Percentiles rank a stretch among this genome's conserved stretches.
phyloP scores from a whole-genome alignment of 2,113 vertebrate species.

The Cheilinus undulatus region DNA sequence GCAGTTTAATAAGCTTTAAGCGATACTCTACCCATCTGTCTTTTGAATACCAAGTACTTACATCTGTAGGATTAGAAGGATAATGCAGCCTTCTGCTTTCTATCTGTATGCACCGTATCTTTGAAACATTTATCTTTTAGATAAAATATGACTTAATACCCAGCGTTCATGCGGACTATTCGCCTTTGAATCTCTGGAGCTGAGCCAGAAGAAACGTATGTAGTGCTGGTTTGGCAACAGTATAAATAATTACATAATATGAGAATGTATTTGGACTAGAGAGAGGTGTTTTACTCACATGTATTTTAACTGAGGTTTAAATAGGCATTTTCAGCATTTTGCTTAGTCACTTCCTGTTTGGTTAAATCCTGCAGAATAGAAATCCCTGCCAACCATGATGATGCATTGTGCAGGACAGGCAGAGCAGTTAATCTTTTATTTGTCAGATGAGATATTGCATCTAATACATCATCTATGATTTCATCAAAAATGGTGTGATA shows the following conservation, averaged over 20 bases:
- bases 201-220: background rate
- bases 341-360: background rate
- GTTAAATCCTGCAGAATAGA: background rate
- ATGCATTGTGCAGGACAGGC: background rate
- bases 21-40: constrained; percentile 9
- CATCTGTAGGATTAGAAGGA: constrained; percentile 48
- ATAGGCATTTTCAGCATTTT: background rate
- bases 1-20: constrained; percentile 7
- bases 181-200: constrained; percentile 5
- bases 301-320: too few species aligned
- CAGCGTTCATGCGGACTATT: constrained; percentile 7
- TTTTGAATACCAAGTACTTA: constrained; percentile 30
- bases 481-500: background rate
- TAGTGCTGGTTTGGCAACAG: background rate
- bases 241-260: constrained; percentile 2
- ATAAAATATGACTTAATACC: constrained; percentile 30
- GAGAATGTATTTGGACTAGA: background rate
- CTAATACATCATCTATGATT: background rate
- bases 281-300: background rate
- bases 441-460: background rate
- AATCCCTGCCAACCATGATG: background rate
- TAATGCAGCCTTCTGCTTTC: constrained; percentile 36
- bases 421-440: background rate
- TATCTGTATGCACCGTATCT: background rate
- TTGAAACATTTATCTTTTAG: constrained; percentile 10